phyloP scores from a whole-genome alignment of 2,797 vertebrate species.

The Anguilla megastoma region DNA sequence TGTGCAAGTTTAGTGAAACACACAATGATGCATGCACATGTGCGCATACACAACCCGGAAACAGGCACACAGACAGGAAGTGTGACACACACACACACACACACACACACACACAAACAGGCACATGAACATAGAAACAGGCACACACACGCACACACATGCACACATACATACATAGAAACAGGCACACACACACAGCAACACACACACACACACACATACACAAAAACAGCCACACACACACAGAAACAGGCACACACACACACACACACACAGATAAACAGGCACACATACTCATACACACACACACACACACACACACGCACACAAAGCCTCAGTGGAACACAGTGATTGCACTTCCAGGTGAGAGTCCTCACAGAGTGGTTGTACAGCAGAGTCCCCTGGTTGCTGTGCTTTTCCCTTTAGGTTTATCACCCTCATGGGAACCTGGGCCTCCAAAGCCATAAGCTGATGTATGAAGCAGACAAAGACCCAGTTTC shows the following conservation, averaged over 20 bases:
- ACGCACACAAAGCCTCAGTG: slow-evolving; percentile 7
- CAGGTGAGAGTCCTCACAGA: not conserved
- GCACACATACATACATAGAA: not conserved
- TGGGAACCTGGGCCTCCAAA: slow-evolving; percentile 37
- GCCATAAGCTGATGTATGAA: slow-evolving; percentile 26
- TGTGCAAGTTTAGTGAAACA: not conserved
- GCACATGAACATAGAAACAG: not conserved
- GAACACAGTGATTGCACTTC: not conserved
- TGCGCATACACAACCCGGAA: not conserved
- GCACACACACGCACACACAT: not conserved
- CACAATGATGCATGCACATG: not conserved
- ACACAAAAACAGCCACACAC: not conserved
- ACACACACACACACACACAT: not conserved
- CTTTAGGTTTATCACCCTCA: slow-evolving; percentile 29
- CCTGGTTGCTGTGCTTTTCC: not conserved
- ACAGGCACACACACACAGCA: not conserved
- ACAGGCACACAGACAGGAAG: not conserved
- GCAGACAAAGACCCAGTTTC: slow-evolving; percentile 52
- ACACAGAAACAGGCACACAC: not conserved
- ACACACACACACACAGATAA: not conserved
- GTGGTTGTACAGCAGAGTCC: not conserved
- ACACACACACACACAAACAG: not conserved
- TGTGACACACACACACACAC: not conserved
- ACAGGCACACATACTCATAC: not conserved
- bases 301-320: not conserved